Base-by-base conservation (phyloP, 1,140 invertebrate genomes). In the Drosophila leontia region DNA sequence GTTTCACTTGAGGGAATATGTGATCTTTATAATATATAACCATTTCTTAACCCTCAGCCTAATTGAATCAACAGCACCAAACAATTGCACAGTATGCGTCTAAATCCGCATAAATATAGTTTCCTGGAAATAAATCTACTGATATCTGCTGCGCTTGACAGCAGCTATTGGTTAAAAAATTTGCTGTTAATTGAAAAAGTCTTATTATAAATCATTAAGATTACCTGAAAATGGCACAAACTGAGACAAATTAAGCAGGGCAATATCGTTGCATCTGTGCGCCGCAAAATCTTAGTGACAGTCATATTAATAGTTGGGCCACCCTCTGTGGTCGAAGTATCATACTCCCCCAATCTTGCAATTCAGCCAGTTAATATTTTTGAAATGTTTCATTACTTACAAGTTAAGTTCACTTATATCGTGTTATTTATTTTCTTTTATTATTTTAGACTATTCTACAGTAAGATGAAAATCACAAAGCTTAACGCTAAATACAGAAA, bases 391-490 rank as follows among this genome's bases (percentile, higher is more conserved):
- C 37, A 39, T 39, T 41, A 42, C 41, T 17, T 9, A 42, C 41
- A 42, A 17, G 41, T 42, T 42, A 12, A 11, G 11, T 48, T 42
- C 7, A 39, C 32, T 53, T 15, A 63, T 15, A 34, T 67, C 53
- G 12, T 59, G 35, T 32, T n/a, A 41, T 75, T 78, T 50, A 45
- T 41, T 74, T 59, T 17, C n/a, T 23, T 68, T 51, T 41, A 48
- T 45, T n/a, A n/a, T 0, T 42, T 69, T 64, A 37, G 29, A 34
- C 29, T 78, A 60, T 47, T 58, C 44, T 74, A 78, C 39, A 63
- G 75, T 62, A 78, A 79, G 59, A 64, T 51, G 55, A 80, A 69
- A 85, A 85, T 85, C 82, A 85, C 82, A 85, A 75, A 71, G 26
- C 78, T 81, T 82, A 78, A 70, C 41, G 65, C 39, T 75, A 85